phyloP scores from a whole-genome alignment of 2,797 vertebrate species.

The Paramormyrops hopkinsi region DNA sequence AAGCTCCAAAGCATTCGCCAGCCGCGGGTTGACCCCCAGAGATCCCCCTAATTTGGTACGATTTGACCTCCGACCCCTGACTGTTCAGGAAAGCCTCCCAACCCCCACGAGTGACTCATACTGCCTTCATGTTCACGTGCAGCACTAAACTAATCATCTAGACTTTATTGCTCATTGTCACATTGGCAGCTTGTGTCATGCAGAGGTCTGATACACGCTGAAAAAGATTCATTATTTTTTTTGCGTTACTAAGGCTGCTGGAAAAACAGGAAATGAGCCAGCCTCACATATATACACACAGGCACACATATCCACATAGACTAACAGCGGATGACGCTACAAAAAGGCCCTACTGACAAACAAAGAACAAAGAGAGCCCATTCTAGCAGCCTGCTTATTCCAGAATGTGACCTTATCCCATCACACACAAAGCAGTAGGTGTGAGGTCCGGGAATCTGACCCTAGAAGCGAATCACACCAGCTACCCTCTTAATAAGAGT shows the following conservation, averaged over 20 bases:
- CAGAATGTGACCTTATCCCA: slow-evolving; percentile 1
- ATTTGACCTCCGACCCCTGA: neutral
- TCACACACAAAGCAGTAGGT: neutral
- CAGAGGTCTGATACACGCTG: neutral
- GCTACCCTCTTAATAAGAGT: neutral
- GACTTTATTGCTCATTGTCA: neutral
- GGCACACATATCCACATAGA: neutral
- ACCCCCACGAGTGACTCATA: neutral
- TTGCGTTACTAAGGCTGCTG: neutral
- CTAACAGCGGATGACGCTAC: neutral
- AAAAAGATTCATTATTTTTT: neutral
- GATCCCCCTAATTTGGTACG: neutral
- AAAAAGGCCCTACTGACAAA: neutral
- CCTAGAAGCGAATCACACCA: neutral
- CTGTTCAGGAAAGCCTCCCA: neutral
- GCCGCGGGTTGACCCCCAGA: neutral
- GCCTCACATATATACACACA: neutral
- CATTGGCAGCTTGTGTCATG: neutral
- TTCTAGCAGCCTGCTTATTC: neutral
- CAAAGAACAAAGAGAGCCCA: neutral
- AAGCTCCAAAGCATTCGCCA: neutral
- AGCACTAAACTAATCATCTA: neutral
- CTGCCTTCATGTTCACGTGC: neutral
- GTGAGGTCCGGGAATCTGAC: neutral
- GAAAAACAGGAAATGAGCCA: slow-evolving; percentile 2